Evolutionary conservation across 2,797 vertebrate genomes (phyloP).

Genomic region (Peromyscus eremicus): DNA sequence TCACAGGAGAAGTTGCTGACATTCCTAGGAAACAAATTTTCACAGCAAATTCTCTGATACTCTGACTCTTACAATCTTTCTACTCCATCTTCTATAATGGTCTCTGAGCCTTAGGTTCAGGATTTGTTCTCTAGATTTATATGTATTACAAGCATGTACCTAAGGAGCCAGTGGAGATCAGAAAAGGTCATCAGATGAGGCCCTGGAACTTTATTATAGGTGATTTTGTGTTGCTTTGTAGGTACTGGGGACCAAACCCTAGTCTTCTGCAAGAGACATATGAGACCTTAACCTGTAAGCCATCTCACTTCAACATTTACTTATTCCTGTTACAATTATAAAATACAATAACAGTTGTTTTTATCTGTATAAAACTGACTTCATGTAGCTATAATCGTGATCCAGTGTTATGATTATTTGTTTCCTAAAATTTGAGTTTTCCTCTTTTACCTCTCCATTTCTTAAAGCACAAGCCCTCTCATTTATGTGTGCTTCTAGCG

Average conservation of each 20-base stretch:
- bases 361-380: not conserved
- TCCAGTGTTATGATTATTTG: not conserved
- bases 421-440: constrained; percentile 29
- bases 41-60: not conserved
- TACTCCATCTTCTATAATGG: no score
- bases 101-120: not conserved
- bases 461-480: not conserved
- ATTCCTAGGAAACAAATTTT: not conserved
- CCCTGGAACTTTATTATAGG: not conserved
- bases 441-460: not conserved
- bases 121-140: not conserved
- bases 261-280: not conserved
- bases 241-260: not conserved
- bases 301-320: not conserved
- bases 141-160: not conserved
- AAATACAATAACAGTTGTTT: not conserved
- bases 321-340: constrained; percentile 45
- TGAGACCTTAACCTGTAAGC: not conserved
- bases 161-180: not conserved
- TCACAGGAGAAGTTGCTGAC: not conserved
- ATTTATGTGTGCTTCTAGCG: not conserved
- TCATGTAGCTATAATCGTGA: not conserved
- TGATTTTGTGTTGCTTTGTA: not conserved
- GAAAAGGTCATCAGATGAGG: not conserved
- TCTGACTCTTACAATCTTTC: no score